Conservation (phyloP, 2,797 vertebrate species). For the Trachops cirrhosus region DNA sequence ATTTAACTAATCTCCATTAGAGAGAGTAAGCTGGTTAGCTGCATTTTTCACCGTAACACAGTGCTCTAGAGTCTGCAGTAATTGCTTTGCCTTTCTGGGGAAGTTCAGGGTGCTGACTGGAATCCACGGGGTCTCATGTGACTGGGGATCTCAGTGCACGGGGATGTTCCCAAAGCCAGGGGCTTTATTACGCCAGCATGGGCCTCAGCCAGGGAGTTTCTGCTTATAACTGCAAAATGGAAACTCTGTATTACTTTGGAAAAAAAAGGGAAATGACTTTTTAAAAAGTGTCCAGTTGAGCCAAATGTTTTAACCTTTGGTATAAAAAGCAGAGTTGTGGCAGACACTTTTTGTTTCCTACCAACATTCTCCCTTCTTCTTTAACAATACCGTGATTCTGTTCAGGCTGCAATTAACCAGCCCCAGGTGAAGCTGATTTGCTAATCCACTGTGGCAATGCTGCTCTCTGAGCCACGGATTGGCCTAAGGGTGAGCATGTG, state of each 20-base stretch:
- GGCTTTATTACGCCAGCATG: neutral
- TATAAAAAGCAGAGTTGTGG: neutral
- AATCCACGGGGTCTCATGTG: neutral
- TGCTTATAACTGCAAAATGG: neutral
- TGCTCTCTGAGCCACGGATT: neutral
- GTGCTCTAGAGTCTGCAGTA: neutral
- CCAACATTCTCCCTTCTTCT: neutral
- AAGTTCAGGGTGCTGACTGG: neutral
- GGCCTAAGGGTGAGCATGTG: neutral
- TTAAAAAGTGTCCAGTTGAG: neutral
- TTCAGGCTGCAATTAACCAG: neutral
- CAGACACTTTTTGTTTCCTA: neutral
- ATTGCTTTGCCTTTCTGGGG: neutral
- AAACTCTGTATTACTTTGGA: conserved; percentile 2
- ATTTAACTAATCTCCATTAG: neutral
- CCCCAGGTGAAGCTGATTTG: neutral
- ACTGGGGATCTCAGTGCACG: neutral
- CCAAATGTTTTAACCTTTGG: neutral
- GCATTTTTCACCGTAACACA: neutral
- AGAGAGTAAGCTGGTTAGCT: neutral
- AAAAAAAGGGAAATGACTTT: conserved; percentile 17
- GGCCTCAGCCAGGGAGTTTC: neutral
- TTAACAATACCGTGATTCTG: neutral
- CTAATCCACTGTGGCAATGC: rapidly evolving
- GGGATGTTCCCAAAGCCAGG: too few relatives aligned